Evolutionary conservation across 2,113 vertebrate genomes (phyloP), one percentile per base, ranked within the genome.

Genomic region (Catharus fuscescens): DNA sequence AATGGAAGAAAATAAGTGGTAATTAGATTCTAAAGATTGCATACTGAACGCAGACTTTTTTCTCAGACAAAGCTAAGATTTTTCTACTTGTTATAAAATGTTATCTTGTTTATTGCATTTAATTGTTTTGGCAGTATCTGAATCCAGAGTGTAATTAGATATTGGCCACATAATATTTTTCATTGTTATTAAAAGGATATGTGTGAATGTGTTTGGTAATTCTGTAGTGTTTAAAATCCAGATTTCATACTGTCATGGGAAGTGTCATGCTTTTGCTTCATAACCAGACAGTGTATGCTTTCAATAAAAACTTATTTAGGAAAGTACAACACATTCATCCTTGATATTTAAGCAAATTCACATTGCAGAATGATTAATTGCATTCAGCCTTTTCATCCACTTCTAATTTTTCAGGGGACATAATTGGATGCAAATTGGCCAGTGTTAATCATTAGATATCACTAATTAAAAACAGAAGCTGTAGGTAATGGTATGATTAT

Each of bases 391-490:
- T 96, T 97, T 96, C 91, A 97, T 88, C 80, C 87, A 95, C 69
- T 81, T 97, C 81, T 93, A 93, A 94, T 97, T 98, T 97, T 98
- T 97, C 94, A 97, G 40, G 89, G 81, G 65, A 84, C 78, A 72
- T 97, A 98, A 98, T 97, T 96, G 96, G 90, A 98, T 97, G 95
- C 91, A 98, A 98, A 98, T 97, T 97, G 95, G 78, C 85, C 88
- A 93, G 82, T 97, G 93, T 97, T 98, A 97, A 98, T 98, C 96
- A 97, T 97, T 97, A 98, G 82, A 94, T 97, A 85, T 82, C 79
- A 96, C 94, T 98, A 98, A 97, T 97, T 98, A 97, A 97, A 98
- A 98, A 94, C 92, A 96, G 97, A 97, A 98, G 90, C 95, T 97
- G 83, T 94, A 97, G 91, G 97, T 96, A 96, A 96, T 97, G 85